Percentiles rank a stretch among this genome's conserved stretches.
phyloP scores from a whole-genome alignment of 2,797 vertebrate species.

The Micromesistius poutassou region DNA sequence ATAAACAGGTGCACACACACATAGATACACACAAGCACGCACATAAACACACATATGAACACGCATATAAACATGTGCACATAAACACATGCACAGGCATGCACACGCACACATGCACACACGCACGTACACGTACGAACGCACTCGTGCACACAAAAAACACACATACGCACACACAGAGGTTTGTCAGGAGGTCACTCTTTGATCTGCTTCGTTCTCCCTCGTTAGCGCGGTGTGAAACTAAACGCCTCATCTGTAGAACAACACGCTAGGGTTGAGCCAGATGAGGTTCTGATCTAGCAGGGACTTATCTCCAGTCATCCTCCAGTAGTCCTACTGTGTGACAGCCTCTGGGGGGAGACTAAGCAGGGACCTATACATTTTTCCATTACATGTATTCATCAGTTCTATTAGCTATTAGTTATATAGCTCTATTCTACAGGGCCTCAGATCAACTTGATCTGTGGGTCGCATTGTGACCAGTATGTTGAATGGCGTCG shows the following conservation, averaged over 20 bases:
- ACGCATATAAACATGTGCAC: too few species aligned
- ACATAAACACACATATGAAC: too few species aligned
- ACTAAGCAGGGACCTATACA: not conserved
- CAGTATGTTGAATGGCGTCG: constrained; percentile 22
- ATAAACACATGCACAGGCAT: too few species aligned
- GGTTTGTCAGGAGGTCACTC: not conserved
- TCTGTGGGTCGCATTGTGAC: not conserved
- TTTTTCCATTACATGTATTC: not conserved
- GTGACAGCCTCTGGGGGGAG: not conserved
- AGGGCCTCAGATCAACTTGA: constrained; percentile 23
- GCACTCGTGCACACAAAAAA: not conserved
- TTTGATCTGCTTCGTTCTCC: not conserved
- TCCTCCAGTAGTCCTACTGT: not conserved
- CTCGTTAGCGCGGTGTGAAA: not conserved
- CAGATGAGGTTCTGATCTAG: not conserved
- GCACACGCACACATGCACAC: not conserved
- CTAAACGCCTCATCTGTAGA: not conserved
- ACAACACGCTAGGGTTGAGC: not conserved
- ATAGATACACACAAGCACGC: too few species aligned
- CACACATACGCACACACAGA: not conserved
- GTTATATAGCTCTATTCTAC: not conserved
- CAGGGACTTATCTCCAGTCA: not conserved
- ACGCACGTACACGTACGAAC: not conserved
- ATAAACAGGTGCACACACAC: too few species aligned
- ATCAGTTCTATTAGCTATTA: too few species aligned